Evolutionary conservation across 2,797 vertebrate species (phyloP), one percentile per base, ranked within the genome.

Genomic region (Centroberyx gerrardi): DNA sequence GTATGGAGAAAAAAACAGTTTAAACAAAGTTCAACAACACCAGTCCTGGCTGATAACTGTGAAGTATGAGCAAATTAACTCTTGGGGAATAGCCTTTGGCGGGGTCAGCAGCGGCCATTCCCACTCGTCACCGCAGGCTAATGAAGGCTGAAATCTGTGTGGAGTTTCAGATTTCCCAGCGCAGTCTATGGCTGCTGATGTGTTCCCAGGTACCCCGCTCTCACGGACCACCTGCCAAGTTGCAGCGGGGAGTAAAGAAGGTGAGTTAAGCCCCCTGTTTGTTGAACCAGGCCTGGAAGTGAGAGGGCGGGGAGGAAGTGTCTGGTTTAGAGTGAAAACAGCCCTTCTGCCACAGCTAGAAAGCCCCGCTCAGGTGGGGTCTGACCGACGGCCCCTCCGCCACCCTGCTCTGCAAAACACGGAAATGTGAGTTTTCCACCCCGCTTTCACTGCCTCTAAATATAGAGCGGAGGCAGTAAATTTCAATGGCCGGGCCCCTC

Each of bases 241-340:
- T 62, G 60, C 33, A 68, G 76, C 53, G 7, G 61, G 59, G 78
- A 82, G 72, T 48, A 56, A 68, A 74, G 54, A 87, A 84, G 85
- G 84, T 69, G 74, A 86, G 83, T 82, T 63, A 81, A 82, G 58
- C 56, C 77, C 22, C 31, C 15, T 88, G 88, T 91, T 92, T 92
- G 83, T 87, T 87, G 85, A 87, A 81, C 40, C 64, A 85, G 62
- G 42, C 64, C 80, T 64, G 72, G 82, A 74, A 80, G 78, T 29
- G 28, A 72, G 76, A 83, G 84, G 87, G 85, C 33, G 75, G 83
- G 82, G 86, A 92, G 92, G 91, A 92, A 91, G 84, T 66, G 87
- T 90, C 90, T 92, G 90, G 87, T 92, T 91, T 91, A 52, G 87
- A 92, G 77, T 85, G 69, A 93, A 93, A 94, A 92, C 79, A 91